These are phyloP conservation scores for Poeciliopsis turrubarensis DNA, from an alignment of 2,113 vertebrate genomes.

Conservation along the genomic window DNA sequence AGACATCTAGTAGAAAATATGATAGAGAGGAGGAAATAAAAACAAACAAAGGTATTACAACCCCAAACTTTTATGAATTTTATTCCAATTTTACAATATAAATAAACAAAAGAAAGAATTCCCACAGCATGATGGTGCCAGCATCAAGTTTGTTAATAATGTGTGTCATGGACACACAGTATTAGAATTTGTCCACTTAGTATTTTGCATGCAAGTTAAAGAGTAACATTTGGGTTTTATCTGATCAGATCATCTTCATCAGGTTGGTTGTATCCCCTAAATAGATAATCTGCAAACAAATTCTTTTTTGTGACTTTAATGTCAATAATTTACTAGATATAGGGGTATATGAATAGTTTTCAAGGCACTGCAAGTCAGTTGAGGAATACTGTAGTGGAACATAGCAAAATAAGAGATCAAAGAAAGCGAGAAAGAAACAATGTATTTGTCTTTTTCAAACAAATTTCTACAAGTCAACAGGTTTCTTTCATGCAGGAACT, in stretches of 20 bases:
- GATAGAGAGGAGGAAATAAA: not conserved
- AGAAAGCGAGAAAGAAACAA: not conserved
- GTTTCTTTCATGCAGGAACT: slow-evolving; percentile 37
- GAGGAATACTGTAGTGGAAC: not conserved
- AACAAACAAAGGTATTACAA: not conserved
- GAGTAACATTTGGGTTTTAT: not conserved
- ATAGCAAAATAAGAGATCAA: not conserved
- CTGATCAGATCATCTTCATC: not conserved
- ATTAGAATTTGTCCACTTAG: not conserved
- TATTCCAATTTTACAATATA: not conserved
- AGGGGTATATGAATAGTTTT: not conserved
- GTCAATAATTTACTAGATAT: not conserved
- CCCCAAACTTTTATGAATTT: not conserved
- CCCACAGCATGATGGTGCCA: not conserved
- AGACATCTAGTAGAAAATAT: slow-evolving; percentile 65
- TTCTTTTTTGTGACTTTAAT: not conserved
- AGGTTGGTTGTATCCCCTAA: not conserved
- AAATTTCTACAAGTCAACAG: slow-evolving; percentile 43
- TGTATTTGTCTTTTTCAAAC: not conserved
- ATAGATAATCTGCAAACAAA: not conserved
- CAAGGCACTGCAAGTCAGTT: not conserved
- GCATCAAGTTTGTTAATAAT: not conserved
- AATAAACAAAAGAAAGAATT: not conserved
- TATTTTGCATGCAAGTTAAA: not conserved
- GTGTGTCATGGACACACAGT: not conserved